Percentiles rank a stretch among this genome's conserved stretches.
phyloP scores from a whole-genome alignment of 2,113 vertebrate genomes.

The Emydura subglobosa region DNA sequence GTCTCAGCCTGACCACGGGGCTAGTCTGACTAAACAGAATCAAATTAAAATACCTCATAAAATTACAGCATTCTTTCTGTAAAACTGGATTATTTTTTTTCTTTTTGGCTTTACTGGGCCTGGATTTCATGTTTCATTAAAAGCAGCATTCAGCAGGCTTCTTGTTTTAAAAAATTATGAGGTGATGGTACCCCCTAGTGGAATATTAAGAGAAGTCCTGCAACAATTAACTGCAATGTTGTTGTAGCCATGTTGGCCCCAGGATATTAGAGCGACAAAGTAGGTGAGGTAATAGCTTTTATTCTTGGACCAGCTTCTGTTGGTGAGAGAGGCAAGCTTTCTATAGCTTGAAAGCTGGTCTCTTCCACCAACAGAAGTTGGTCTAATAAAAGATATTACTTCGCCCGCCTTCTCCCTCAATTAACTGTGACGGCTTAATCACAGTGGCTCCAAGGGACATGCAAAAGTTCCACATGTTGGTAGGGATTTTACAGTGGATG shows the following conservation, averaged over 20 bases:
- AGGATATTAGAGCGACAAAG: not conserved
- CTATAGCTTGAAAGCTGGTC: not conserved
- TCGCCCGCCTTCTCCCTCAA: not conserved
- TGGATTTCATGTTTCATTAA: conserved; percentile 71
- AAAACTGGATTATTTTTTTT: conserved; percentile 41
- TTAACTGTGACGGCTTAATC: not conserved
- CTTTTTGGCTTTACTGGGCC: conserved; percentile 34
- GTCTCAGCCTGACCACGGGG: conserved; percentile 71
- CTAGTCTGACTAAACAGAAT: conserved; percentile 75
- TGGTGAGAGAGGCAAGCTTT: not conserved
- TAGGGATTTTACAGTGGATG: fast-evolving
- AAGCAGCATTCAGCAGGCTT: conserved; percentile 42
- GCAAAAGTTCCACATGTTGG: not conserved
- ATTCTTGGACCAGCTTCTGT: no score
- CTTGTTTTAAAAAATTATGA: not conserved
- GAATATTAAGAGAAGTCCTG: conserved; percentile 7
- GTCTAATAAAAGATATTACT: not conserved
- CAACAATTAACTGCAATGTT: not conserved
- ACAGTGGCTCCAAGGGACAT: not conserved
- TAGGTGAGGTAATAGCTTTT: not conserved
- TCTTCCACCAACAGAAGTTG: not conserved
- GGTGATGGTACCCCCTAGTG: conserved; percentile 73
- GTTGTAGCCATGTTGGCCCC: not conserved
- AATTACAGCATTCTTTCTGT: conserved; percentile 81
- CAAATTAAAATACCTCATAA: conserved; percentile 78